These are phyloP conservation scores for Aspidapion aeneum DNA, from an alignment of 2,888 invertebrate species.

Conservation along the genomic window DNA sequence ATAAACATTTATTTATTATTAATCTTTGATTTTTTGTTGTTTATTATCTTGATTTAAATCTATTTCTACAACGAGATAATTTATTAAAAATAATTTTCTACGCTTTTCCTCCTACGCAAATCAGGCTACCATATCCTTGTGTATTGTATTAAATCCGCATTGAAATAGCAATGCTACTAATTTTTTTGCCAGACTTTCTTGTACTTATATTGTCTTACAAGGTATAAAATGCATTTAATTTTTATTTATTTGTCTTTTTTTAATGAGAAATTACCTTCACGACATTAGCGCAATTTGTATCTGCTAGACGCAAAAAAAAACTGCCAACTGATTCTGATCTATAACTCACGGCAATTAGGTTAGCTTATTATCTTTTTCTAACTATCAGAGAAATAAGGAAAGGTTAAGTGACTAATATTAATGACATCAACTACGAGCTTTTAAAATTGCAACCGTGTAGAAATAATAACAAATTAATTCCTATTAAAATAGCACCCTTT, in stretches of 20 bases:
- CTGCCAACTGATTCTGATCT: not conserved
- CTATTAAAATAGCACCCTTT: not conserved
- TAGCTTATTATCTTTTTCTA: not conserved
- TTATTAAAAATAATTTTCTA: not conserved
- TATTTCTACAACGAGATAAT: not conserved
- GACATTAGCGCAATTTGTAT: not conserved
- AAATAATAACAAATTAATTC: not conserved
- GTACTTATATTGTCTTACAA: not conserved
- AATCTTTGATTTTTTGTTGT: too few species aligned
- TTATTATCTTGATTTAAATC: not conserved
- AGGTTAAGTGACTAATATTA: not conserved
- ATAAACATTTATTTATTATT: too few species aligned
- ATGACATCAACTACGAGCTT: not conserved
- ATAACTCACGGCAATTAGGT: not conserved
- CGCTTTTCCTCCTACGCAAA: not conserved
- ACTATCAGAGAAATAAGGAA: not conserved
- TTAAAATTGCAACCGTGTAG: not conserved
- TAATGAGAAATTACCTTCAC: not conserved
- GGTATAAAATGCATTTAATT: not conserved
- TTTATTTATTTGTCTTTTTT: not conserved
- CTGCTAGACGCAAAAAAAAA: not conserved
- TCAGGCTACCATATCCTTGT: not conserved
- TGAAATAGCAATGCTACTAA: not conserved
- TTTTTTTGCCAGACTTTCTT: not conserved
- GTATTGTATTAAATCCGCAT: not conserved